Percentiles rank a stretch among this genome's conserved stretches.
phyloP scores from a whole-genome alignment of 2,888 invertebrate genomes.

The Disparrhopalites patrizii region DNA sequence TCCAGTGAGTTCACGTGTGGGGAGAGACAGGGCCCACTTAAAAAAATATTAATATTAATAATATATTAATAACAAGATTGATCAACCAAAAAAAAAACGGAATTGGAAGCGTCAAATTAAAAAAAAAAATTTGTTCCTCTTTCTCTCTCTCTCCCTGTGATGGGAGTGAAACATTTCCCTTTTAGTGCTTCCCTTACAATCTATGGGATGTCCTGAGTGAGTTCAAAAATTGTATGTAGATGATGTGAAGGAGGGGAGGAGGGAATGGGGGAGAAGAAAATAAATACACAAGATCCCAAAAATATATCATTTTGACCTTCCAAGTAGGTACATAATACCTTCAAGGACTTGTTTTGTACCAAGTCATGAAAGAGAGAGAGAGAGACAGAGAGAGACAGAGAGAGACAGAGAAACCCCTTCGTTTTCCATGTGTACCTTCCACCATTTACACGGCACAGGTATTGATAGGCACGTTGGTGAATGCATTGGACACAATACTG shows the following conservation, averaged over 20 bases:
- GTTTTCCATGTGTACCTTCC: not conserved
- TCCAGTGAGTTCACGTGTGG: too few relatives aligned
- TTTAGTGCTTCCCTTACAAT: not conserved
- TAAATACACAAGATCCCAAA: slow-evolving; percentile 12
- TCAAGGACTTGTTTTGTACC: slow-evolving; percentile 12
- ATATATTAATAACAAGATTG: too few relatives aligned
- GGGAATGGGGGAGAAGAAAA: too few relatives aligned
- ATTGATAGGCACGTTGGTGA: not conserved
- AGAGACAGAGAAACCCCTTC: not conserved
- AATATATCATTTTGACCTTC: slow-evolving; percentile 15
- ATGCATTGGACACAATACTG: too few relatives aligned
- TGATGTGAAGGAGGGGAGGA: too few relatives aligned
- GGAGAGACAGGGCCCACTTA: too few relatives aligned
- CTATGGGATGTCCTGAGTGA: slow-evolving; percentile 10
- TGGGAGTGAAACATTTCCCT: not conserved
- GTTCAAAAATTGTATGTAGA: not conserved
- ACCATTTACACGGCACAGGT: not conserved
- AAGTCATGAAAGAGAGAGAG: not conserved
- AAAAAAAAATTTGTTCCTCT: slow-evolving; percentile 3
- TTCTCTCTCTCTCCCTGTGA: not conserved
- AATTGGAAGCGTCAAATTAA: too few relatives aligned
- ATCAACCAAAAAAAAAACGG: too few relatives aligned
- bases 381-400: not conserved
- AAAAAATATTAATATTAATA: too few relatives aligned
- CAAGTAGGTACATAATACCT: slow-evolving; percentile 16